Evolutionary conservation across 2,113 vertebrate species (phyloP).

Genomic region (Mustela nigripes): DNA sequence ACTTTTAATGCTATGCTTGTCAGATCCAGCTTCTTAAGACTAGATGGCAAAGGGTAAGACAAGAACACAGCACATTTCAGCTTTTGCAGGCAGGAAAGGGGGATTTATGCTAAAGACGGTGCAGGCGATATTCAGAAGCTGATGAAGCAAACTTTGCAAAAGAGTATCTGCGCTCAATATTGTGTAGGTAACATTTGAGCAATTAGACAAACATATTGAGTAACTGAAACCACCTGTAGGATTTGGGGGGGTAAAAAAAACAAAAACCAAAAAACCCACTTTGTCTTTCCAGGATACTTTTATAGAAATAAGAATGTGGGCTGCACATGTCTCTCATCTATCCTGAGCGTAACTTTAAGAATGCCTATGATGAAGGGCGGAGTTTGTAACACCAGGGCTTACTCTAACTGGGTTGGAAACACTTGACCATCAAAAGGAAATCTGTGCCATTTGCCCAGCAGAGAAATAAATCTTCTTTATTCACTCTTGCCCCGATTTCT

Average conservation of each 20-base stretch:
- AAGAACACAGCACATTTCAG: background rate
- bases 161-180: background rate
- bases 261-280: background rate
- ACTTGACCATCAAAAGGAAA: constrained; percentile 78
- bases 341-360: constrained; percentile 3
- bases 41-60: constrained; percentile 62
- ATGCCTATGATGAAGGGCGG: constrained; percentile 60
- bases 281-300: constrained; percentile 49
- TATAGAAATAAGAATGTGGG: constrained; percentile 74
- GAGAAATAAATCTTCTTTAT: constrained; percentile 80
- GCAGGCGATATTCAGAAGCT: background rate
- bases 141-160: constrained; percentile 41
- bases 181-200: constrained; percentile 68
- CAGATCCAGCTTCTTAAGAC: constrained; percentile 65
- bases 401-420: constrained; percentile 46
- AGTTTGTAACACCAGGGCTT: background rate
- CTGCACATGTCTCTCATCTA: constrained; percentile 71
- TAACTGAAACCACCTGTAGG: constrained; percentile 78
- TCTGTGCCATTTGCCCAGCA: constrained; percentile 46
- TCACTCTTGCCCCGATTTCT: constrained; percentile 22
- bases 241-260: background rate
- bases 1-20: constrained; percentile 46
- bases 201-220: constrained; percentile 68
- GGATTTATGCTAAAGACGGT: constrained; percentile 18
- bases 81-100: constrained; percentile 43